Conservation (phyloP, 2,797 vertebrate genomes). For the Tragelaphus oryx region DNA sequence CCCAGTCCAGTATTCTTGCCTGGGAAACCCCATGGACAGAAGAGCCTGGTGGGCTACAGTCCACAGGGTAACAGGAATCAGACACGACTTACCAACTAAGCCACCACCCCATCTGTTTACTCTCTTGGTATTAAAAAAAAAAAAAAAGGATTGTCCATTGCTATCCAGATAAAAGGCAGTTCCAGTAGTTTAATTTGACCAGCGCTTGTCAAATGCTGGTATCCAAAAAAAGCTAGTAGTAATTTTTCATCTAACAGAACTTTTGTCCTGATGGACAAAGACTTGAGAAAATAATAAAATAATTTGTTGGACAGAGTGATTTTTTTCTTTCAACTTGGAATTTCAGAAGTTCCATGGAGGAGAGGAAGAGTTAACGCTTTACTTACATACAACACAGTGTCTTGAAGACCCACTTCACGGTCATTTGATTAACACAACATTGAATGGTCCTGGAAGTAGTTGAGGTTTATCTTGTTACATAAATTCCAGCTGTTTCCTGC, state of each 20-base stretch:
- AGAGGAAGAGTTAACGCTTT: neutral
- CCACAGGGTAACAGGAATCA: neutral
- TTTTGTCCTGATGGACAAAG: neutral
- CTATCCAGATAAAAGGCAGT: neutral
- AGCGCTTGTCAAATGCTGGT: fast-evolving
- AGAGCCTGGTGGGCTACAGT: neutral
- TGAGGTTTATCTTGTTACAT: neutral
- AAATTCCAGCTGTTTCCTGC: neutral
- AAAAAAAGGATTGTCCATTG: neutral
- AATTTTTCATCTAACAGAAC: neutral
- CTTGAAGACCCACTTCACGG: neutral
- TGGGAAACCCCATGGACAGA: neutral
- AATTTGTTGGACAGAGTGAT: neutral
- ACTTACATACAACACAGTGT: neutral
- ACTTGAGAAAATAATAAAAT: neutral
- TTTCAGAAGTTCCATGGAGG: neutral
- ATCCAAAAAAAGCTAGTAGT: neutral
- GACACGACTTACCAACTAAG: fast-evolving
- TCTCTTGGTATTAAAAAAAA: fast-evolving
- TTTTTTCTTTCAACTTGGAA: neutral
- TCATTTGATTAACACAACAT: neutral
- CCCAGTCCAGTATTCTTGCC: neutral
- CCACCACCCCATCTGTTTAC: neutral
- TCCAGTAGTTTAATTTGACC: fast-evolving
- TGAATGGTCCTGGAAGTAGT: neutral